These are phyloP conservation scores for Uropsilus gracilis DNA, from an alignment of 2,113 vertebrate species.

Conservation along the genomic window DNA sequence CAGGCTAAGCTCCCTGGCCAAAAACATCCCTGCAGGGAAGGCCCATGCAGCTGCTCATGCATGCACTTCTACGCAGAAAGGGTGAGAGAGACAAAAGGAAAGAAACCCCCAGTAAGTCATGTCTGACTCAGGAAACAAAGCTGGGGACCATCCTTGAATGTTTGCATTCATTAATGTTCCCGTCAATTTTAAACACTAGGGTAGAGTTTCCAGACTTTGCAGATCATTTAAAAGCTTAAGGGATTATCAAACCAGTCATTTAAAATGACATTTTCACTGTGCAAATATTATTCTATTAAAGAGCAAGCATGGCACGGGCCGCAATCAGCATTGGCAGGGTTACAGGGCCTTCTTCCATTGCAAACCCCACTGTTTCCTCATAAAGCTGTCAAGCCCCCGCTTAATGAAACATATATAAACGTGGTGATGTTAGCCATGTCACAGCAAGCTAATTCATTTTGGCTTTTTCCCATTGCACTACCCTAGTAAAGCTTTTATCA, in stretches of 20 bases:
- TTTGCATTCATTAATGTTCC: slow-evolving; percentile 81
- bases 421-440: slow-evolving; percentile 86
- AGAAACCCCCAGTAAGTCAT: background rate
- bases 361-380: slow-evolving; percentile 89
- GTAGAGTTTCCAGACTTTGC: slow-evolving; percentile 85
- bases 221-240: slow-evolving; percentile 89
- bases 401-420: slow-evolving; percentile 91
- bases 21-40: background rate
- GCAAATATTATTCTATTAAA: slow-evolving; percentile 92
- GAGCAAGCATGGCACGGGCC: slow-evolving; percentile 85
- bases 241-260: slow-evolving; percentile 88
- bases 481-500: slow-evolving; percentile 82
- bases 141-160: slow-evolving; percentile 74
- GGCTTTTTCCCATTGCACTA: slow-evolving; percentile 79
- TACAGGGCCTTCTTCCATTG: slow-evolving; percentile 87
- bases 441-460: slow-evolving; percentile 85
- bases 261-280: slow-evolving; percentile 89
- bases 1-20: background rate
- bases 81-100: slow-evolving; percentile 44
- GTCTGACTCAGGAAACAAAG: slow-evolving; percentile 73
- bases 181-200: slow-evolving; percentile 80
- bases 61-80: background rate
- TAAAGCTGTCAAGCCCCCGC: slow-evolving; percentile 89
- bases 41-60: background rate
- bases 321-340: slow-evolving; percentile 87